These are phyloP conservation scores for Strix uralensis DNA, from an alignment of 2,113 vertebrate genomes.

Conservation along the genomic window DNA sequence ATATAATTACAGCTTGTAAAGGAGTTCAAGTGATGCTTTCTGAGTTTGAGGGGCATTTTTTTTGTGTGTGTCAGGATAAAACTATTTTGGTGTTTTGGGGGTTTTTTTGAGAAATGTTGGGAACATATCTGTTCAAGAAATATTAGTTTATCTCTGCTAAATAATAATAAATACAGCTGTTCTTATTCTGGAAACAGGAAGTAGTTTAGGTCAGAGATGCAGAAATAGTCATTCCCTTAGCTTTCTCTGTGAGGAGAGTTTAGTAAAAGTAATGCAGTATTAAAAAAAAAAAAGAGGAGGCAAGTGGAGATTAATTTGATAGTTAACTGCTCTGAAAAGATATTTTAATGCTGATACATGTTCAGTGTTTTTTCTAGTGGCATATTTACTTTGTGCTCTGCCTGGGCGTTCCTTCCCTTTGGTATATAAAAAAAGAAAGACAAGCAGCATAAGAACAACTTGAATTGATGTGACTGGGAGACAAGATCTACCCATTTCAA, in stretches of 20 bases:
- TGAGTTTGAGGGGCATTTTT: background rate
- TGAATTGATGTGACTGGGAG: background rate
- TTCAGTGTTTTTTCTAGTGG: background rate
- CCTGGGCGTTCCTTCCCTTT: background rate
- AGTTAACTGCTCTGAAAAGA: background rate
- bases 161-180: background rate
- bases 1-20: background rate
- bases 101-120: background rate
- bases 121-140: background rate
- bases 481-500: background rate
- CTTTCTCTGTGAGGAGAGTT: background rate
- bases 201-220: background rate
- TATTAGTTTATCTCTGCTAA: background rate
- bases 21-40: background rate
- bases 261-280: background rate
- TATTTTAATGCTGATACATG: background rate
- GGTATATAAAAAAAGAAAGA: background rate
- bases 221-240: background rate
- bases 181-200: background rate
- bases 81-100: background rate
- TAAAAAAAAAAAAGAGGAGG: fast-evolving
- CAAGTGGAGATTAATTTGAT: background rate
- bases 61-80: fast-evolving
- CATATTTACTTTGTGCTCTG: background rate
- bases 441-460: background rate